These are phyloP conservation scores for Gavialis gangeticus DNA, from an alignment of 2,113 vertebrate genomes.

Conservation along the genomic window DNA sequence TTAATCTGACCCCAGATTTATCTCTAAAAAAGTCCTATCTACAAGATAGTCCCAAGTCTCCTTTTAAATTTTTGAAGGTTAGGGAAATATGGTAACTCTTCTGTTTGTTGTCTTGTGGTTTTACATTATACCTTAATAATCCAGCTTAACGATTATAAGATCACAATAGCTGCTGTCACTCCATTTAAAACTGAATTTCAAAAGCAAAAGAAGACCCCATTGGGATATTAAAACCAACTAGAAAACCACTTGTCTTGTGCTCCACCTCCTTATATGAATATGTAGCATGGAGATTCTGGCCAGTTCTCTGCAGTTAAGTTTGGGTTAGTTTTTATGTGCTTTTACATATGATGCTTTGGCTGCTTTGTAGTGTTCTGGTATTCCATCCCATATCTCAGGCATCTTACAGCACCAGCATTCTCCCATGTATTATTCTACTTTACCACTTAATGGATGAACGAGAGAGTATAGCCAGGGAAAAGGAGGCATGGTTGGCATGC, in stretches of 20 bases:
- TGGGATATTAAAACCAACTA: background rate
- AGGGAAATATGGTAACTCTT: background rate
- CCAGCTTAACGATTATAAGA: background rate
- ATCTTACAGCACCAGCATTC: background rate
- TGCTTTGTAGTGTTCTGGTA: background rate
- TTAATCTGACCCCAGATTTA: background rate
- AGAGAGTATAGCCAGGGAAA: background rate
- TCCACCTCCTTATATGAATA: background rate
- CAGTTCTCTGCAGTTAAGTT: background rate
- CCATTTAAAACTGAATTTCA: no score
- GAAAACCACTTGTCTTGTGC: background rate
- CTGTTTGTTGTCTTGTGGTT: background rate
- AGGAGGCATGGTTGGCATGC: background rate
- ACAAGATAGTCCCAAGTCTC: background rate
- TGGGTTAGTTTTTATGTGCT: rapidly evolving
- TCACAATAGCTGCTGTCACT: background rate
- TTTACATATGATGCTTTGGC: background rate
- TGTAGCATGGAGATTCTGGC: rapidly evolving
- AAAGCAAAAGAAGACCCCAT: rapidly evolving
- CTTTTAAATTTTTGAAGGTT: background rate
- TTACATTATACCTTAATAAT: background rate
- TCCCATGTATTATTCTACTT: background rate
- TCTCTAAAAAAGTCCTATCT: background rate
- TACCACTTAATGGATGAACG: background rate
- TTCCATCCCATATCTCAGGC: background rate